A percentile compares a stretch with the other conserved stretches of the same genome.
These are phyloP conservation scores for Poeciliopsis gracilis DNA, from an alignment of 2,797 vertebrate species.

Conservation along the genomic window DNA sequence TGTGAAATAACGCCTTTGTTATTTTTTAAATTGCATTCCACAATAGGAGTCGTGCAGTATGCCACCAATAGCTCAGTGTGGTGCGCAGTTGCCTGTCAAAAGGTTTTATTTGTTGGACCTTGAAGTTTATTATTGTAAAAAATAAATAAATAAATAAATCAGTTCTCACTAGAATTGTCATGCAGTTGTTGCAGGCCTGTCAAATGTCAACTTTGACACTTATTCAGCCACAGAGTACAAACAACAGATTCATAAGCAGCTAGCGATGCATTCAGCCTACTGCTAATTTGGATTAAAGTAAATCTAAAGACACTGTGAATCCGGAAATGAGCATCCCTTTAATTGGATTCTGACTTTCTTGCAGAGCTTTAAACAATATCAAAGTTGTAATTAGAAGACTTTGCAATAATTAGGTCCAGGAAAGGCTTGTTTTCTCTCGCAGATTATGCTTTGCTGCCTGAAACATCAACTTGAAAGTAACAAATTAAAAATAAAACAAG, in stretches of 20 bases:
- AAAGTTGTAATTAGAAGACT: conserved; percentile 36
- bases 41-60: conserved; percentile 13
- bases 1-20: conserved; percentile 49
- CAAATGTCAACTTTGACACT: conserved; percentile 28
- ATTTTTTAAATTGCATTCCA: conserved; percentile 24
- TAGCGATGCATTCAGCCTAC: conserved; percentile 22
- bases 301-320: background rate
- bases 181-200: conserved; percentile 19
- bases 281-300: conserved; percentile 5
- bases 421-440: conserved; percentile 13
- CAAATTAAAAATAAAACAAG: conserved; percentile 22
- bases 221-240: conserved; percentile 41
- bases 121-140: conserved; percentile 52
- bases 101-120: conserved; percentile 43
- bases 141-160: conserved; percentile 17
- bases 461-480: conserved; percentile 21
- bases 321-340: background rate
- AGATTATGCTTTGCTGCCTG: conserved; percentile 13
- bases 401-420: conserved; percentile 15
- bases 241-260: conserved; percentile 8
- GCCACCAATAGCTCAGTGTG: conserved; percentile 57
- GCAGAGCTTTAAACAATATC: conserved; percentile 13
- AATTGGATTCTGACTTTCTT: background rate
- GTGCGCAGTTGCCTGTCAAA: conserved; percentile 45
- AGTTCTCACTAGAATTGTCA: conserved; percentile 22